A percentile compares a stretch with the other conserved stretches of the same genome.
phyloP scores from a whole-genome alignment of 2,113 vertebrate genomes.

The Chaenocephalus aceratus region DNA sequence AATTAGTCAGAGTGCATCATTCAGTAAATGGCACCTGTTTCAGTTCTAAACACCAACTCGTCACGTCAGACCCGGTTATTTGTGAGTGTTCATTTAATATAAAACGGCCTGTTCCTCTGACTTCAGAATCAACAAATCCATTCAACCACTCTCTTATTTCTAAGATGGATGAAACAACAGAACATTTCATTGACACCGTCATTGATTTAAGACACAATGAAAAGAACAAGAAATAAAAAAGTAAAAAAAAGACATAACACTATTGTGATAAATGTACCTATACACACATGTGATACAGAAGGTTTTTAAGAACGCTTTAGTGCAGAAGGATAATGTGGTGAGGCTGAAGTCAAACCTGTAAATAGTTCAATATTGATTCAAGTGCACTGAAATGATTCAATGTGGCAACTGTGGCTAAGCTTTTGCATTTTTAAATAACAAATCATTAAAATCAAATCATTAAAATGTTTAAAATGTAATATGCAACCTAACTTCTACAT shows the following conservation, averaged over 20 bases:
- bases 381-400: constrained; percentile 32
- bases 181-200: constrained; percentile 41
- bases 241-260: constrained; percentile 27
- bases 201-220: constrained; percentile 52
- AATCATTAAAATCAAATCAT: constrained; percentile 3
- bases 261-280: constrained; percentile 26
- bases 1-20: constrained; percentile 60
- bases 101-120: constrained; percentile 36
- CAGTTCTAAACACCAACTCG: constrained; percentile 37
- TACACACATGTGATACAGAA: constrained; percentile 17
- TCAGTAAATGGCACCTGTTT: constrained; percentile 56
- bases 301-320: constrained; percentile 1
- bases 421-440: constrained; percentile 29
- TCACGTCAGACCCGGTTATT: constrained; percentile 41
- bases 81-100: constrained; percentile 29
- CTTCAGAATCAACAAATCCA: constrained; percentile 35
- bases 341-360: constrained; percentile 19
- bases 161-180: constrained; percentile 29
- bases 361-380: constrained; percentile 3
- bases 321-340: constrained; percentile 21
- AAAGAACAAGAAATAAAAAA: constrained; percentile 35
- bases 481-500: constrained; percentile 16
- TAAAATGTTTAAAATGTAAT: background rate
- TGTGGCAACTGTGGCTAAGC: constrained; percentile 27
- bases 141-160: constrained; percentile 17